Base-by-base conservation (phyloP, 2,797 vertebrate genomes). In the Uromys caudimaculatus region DNA sequence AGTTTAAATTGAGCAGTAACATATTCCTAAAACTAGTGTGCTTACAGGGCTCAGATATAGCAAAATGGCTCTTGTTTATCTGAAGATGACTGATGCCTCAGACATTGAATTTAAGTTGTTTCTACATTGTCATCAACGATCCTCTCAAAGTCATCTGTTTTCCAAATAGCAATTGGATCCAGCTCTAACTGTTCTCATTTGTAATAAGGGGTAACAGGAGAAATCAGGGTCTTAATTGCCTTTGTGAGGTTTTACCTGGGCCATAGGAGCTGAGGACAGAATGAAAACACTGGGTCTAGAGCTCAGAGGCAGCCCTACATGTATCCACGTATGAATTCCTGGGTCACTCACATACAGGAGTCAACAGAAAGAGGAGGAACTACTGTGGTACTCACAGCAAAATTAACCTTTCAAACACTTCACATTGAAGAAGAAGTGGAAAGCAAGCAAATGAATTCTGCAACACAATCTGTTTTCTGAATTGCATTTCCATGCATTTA, bases 201-300 rank as follows among this genome's bases (percentile, higher is more conserved):
- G 4, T 6, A 54, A 21, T 23, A 8, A 32, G 9, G 4, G 23
- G 0, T n/a, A n/a, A n/a, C n/a, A n/a, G n/a, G n/a, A n/a, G n/a
- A n/a, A 2, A 23, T n/a, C 19, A 54, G 32, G 17, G 16, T 6
- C n/a, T 23, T 0, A 44, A 44, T 6, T 6, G 21, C 1, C 16
- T 52, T 13, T 11, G n/a, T 3, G 10, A 56, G 4, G 35, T 5
- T 81, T 3, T 50, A 23, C 35, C 5, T 81, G 52, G 5, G 52
- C 0, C 2, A 81, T 11, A 14, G 19, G 2, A 56, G 4, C 35
- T 56, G 77, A 79, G n/a, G 4, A 24, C 52, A 54, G 52, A 21
- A 12, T 3, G 10, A 54, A 16, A 11, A 54, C 1, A 6, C 6
- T 54, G 17, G 3, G 3, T 79, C 19, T n/a, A 32, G 19, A 35